Conservation (phyloP, 37 sponge, comb jelly and placozoan genomes). For the Oscarella lobularis region DNA sequence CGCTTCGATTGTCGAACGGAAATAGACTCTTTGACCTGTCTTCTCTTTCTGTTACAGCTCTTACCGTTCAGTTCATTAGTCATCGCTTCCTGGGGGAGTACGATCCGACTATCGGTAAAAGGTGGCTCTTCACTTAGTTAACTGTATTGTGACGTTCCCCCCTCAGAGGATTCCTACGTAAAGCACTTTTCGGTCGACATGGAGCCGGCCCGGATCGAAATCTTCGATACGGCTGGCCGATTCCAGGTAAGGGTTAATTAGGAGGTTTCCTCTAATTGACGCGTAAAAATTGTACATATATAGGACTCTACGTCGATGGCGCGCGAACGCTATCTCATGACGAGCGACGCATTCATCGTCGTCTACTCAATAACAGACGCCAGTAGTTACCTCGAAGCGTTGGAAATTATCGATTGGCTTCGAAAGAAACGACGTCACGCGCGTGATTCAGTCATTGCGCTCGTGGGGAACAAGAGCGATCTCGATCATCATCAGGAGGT, state of each 20-base stretch:
- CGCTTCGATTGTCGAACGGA: no score
- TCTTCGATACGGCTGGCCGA: neutral
- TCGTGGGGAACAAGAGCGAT: neutral
- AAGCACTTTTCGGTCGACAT: neutral
- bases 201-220: neutral
- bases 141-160: neutral
- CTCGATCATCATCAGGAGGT: neutral
- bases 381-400: neutral
- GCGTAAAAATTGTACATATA: neutral
- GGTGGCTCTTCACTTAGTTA: neutral
- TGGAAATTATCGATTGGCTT: neutral
- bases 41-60: neutral
- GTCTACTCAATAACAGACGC: neutral
- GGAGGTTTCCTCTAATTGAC: no score
- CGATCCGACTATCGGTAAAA: neutral
- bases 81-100: slow-evolving; percentile 1
- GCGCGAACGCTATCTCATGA: neutral
- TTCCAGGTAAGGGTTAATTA: no score
- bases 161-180: neutral
- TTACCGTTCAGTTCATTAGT: neutral
- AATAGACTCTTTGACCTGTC: neutral
- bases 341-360: neutral
- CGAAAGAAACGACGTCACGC: neutral
- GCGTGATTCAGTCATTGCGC: neutral
- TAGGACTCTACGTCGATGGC: neutral